These are phyloP conservation scores for Ectropis grisescens DNA, from an alignment of 1,140 invertebrate species.

Conservation along the genomic window DNA sequence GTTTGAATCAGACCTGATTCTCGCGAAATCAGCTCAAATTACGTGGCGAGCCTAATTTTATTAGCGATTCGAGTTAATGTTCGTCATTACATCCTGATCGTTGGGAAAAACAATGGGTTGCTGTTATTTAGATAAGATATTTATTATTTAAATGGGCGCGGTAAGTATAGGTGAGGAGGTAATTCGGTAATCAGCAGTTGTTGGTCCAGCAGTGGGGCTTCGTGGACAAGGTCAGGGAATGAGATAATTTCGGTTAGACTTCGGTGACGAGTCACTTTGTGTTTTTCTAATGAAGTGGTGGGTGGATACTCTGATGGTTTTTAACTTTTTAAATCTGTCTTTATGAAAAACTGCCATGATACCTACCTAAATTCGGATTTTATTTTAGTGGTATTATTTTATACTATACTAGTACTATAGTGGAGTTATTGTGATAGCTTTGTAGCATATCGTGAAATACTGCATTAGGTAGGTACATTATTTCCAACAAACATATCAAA, in stretches of 20 bases:
- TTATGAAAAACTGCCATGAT: too few relatives aligned
- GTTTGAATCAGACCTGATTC: constrained; percentile 50
- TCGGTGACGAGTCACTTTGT: too few relatives aligned
- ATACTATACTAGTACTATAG: too few relatives aligned
- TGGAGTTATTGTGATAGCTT: too few relatives aligned
- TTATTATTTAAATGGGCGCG: constrained; percentile 63
- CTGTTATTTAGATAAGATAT: constrained; percentile 64
- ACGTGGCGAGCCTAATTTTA: constrained; percentile 52
- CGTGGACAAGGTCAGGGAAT: constrained; percentile 48
- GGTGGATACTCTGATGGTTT: too few relatives aligned
- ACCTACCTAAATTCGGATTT: too few relatives aligned
- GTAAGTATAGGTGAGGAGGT: constrained; percentile 60
- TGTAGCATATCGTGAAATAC: too few relatives aligned
- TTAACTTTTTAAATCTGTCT: too few relatives aligned
- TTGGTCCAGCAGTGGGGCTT: constrained; percentile 38
- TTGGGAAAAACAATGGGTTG: constrained; percentile 44
- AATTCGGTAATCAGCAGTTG: constrained; percentile 65
- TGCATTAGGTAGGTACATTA: too few relatives aligned
- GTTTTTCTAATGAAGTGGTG: too few relatives aligned
- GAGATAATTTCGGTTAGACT: constrained; percentile 27
- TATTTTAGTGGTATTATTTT: too few relatives aligned
- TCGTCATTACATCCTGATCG: constrained; percentile 43
- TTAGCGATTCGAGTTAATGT: constrained; percentile 56
- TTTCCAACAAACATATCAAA: too few relatives aligned
- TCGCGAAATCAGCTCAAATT: constrained; percentile 59